Evolutionary conservation across 92 coral and sea anemone genomes (phyloP), one percentile per base, ranked within the genome.

Genomic region (Desmophyllum pertusum): DNA sequence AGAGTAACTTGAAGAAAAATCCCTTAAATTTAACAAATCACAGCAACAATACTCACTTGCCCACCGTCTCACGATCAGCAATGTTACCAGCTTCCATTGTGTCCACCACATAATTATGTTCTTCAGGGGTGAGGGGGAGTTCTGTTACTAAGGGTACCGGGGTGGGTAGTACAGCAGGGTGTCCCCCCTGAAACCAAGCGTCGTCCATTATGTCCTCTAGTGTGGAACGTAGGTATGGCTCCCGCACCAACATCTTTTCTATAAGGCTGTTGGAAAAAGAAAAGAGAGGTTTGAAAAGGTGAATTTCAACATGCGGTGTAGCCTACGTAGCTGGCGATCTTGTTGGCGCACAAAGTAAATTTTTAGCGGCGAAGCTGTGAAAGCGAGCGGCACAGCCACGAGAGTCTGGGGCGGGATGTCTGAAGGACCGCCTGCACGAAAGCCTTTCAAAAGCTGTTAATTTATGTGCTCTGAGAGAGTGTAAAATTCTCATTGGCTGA

Each of bases 131-230:
- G 61, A 96, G 96, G 13, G 93, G 93, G 57, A 96, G 86, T 70
- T 93, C 94, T 27, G 98, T 87, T 15, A 95, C 97, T n/a, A 96
- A 73, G 62, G 99, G 99, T 18, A 89, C 95, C 18, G 92, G 90
- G 21, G 95, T 92, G 30, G 95, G 93, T 1, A 93, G 75, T 36
- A 96, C 80, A 7, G 99, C 98, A 2, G 95, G 92, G 68, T 83
- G 89, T 23, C 90, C 97, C 71, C 91, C 91, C 72, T 91, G 93
- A 41, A 96, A 80, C 99, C 99, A 96, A 42, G 90, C 84, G 75
- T 96, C 95, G 38, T 83, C 85, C 90, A 96, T 94, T n/a, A 96
- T 96, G 78, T 89, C 93, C 72, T 80, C 93, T 35, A 96, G 43
- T 17, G 89, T 70, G 7, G 95, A 94, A 70, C 99, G 90, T n/a